Evolutionary conservation across 2,888 invertebrate species (phyloP), one percentile per base, ranked within the genome.

Genomic region (Heliconius ismenius): DNA sequence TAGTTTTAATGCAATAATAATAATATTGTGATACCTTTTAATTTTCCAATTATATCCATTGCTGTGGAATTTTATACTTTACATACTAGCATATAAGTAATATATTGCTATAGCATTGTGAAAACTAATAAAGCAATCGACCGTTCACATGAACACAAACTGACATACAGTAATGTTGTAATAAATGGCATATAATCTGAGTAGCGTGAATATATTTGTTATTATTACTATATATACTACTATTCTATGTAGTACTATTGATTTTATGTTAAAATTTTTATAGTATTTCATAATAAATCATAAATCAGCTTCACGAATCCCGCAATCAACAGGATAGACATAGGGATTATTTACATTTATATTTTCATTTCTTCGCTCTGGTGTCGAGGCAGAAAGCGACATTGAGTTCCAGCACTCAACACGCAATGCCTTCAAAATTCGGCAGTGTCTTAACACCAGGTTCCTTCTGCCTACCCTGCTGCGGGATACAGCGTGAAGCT

Each of bases 171-270:
- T 78, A 75, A 67, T 54, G 43, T 69, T 32, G 32, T 70, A 78
- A 78, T 78, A 76, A 78, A 74, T 74, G 60, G 65, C 58, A 74
- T 58, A 74, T 74, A 74, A 78, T 74, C 64, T 70, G 73, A 76
- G 39, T 75, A 24, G 78, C 68, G 73, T 74, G 69, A 70, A 74
- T 74, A 49, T 49, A 58, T 28, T 63, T 49, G 72, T 69, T 54
- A 60, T 75, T 54, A 72, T 54, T 49, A 49, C 36, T 63, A 62
- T n/a, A 39, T 28, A 32, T 32, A 32, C 28, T 18, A 43, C 58
- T 58, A 58, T n/a, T n/a, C n/a, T n/a, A n/a, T n/a, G n/a, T n/a
- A n/a, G n/a, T 58, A 73, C 3, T n/a, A n/a, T 43, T 7, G n/a
- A 26, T 39, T 24, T 32, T 67, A 67, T 39, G n/a, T 39, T 15